These are phyloP conservation scores for Lepisosteus oculatus DNA, from an alignment of 2,113 vertebrate species.

Conservation along the genomic window DNA sequence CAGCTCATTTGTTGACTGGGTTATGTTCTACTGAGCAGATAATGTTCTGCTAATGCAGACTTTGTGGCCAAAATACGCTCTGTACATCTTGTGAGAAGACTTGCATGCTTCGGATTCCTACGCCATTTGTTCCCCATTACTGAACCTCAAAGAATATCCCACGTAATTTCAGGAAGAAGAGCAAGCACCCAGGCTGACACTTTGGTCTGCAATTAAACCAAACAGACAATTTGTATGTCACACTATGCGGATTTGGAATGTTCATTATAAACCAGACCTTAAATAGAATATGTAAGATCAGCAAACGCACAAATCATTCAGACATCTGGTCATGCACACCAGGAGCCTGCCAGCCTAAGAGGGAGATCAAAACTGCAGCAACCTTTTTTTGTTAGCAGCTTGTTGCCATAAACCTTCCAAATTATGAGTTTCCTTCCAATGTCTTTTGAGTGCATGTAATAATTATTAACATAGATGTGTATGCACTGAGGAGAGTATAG, in stretches of 20 bases:
- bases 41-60: too few relatives aligned
- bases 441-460: too few relatives aligned
- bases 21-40: too few relatives aligned
- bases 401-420: slow-evolving; percentile 15
- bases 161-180: not conserved
- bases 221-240: not conserved
- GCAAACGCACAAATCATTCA: slow-evolving; percentile 9
- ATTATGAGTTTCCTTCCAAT: slow-evolving; percentile 8
- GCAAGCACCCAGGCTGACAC: not conserved
- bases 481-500: too few relatives aligned
- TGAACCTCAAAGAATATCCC: slow-evolving; percentile 14
- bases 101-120: slow-evolving; percentile 16
- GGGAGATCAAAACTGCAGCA: slow-evolving; percentile 10
- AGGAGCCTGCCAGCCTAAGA: not conserved
- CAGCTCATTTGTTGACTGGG: too few relatives aligned
- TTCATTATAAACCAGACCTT: not conserved
- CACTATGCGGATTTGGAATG: slow-evolving; percentile 2
- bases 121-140: slow-evolving; percentile 29
- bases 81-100: slow-evolving; percentile 2
- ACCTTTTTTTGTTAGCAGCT: slow-evolving; percentile 1
- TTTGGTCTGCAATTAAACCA: slow-evolving; percentile 10
- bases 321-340: slow-evolving; percentile 1
- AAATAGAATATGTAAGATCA: slow-evolving; percentile 17
- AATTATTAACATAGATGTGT: too few relatives aligned
- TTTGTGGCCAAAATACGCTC: not conserved